Conservation (phyloP, 2,797 vertebrate genomes). For the Notoglanidium macrostoma region DNA sequence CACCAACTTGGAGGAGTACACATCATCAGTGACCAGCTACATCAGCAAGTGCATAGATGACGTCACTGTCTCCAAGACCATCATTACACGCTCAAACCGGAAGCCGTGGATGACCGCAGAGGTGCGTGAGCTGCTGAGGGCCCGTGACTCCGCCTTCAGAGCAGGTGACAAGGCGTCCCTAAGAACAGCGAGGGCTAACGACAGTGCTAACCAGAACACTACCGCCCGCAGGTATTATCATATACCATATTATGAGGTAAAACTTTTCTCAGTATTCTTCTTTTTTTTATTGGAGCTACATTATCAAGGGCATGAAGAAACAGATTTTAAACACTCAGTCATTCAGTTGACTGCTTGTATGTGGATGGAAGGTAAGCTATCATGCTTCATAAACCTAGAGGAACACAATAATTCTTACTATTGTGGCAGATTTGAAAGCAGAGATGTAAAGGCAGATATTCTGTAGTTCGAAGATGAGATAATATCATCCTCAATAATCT, state of each 20-base stretch:
- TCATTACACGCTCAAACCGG: too few species aligned
- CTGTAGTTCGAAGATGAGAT: not conserved
- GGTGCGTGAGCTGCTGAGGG: too few species aligned
- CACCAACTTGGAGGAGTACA: too few species aligned
- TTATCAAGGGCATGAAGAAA: not conserved
- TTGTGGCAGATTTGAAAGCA: not conserved
- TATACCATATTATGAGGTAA: not conserved
- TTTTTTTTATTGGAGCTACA: not conserved
- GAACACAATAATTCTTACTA: not conserved
- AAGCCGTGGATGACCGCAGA: too few species aligned
- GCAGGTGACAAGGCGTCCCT: too few species aligned
- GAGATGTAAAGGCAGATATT: not conserved
- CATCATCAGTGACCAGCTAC: too few species aligned
- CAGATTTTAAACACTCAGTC: not conserved
- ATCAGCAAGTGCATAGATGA: too few species aligned
- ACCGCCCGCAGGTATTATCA: too few species aligned
- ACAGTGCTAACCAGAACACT: too few species aligned
- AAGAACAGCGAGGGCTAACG: too few species aligned
- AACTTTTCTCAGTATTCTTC: not conserved
- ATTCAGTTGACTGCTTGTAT: not conserved
- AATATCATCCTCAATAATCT: slow-evolving; percentile 4
- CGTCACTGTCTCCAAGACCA: too few species aligned
- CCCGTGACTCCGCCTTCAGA: too few species aligned
- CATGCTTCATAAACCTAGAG: not conserved
- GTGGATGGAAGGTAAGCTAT: not conserved